A percentile compares a stretch with the other conserved stretches of the same genome.
Evolutionary conservation across 2,113 vertebrate species (phyloP).

Genomic region (Diphyllodes magnificus): DNA sequence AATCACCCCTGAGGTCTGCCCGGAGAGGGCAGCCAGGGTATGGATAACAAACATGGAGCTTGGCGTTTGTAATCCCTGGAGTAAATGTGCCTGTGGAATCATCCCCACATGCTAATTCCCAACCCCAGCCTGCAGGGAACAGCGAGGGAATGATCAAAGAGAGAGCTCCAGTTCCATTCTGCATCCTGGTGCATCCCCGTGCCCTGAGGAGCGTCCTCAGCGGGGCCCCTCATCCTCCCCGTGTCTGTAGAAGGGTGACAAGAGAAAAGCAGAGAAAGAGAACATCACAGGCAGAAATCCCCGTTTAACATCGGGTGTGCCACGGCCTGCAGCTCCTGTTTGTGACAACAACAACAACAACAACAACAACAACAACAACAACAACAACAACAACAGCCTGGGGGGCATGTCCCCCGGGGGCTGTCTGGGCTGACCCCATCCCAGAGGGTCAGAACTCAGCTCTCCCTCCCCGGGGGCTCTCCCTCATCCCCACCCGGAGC

Average conservation of each 20-base stretch:
- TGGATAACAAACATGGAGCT: background rate
- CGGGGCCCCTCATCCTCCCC: background rate
- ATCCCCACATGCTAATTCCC: background rate
- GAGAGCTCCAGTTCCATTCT: background rate
- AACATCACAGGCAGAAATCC: background rate
- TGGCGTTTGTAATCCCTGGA: background rate
- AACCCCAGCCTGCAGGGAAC: background rate
- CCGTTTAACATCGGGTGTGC: fast-evolving
- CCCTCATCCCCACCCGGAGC: background rate
- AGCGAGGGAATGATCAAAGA: background rate
- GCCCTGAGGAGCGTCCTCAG: background rate
- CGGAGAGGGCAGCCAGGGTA: background rate
- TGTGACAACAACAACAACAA: too few species aligned
- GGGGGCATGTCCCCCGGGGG: fast-evolving
- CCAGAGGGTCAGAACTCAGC: background rate
- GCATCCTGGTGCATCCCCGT: background rate
- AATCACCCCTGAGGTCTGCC: background rate
- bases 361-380: too few species aligned
- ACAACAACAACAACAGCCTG: fast-evolving
- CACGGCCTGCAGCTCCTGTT: background rate
- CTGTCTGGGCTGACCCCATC: background rate
- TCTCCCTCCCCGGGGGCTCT: background rate
- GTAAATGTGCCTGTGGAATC: background rate
- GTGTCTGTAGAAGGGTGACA: background rate
- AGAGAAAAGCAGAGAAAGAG: background rate